phyloP scores from a whole-genome alignment of 2,113 vertebrate species.

The Austrofundulus limnaeus region DNA sequence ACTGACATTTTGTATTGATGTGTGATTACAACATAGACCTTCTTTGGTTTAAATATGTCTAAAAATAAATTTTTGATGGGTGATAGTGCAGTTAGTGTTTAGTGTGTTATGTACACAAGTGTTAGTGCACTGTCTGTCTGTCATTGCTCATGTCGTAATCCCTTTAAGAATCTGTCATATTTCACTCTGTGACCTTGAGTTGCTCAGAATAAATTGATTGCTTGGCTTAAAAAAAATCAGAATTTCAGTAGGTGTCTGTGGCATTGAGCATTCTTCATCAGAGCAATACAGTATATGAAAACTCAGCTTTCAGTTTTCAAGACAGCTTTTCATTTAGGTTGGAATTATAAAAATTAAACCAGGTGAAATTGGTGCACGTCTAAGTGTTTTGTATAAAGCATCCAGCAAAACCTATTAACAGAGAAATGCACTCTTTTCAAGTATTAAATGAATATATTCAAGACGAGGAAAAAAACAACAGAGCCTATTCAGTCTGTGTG shows the following conservation, averaged over 20 bases:
- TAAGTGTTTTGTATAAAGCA: constrained; percentile 42
- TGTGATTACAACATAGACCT: too few species aligned
- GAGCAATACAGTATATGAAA: constrained; percentile 5
- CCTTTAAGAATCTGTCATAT: constrained; percentile 32
- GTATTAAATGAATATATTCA: constrained; percentile 31
- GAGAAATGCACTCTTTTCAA: constrained; percentile 41
- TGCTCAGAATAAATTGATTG: constrained; percentile 37
- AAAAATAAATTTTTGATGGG: background rate
- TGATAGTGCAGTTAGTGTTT: constrained; percentile 3
- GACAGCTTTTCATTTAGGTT: constrained; percentile 26
- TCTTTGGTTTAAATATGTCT: background rate
- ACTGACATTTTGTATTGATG: too few species aligned
- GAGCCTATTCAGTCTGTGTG: constrained; percentile 34
- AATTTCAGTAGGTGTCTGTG: constrained; percentile 25
- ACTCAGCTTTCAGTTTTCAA: constrained; percentile 8
- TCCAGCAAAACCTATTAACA: constrained; percentile 34
- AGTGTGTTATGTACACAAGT: constrained; percentile 1
- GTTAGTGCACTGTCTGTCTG: constrained; percentile 26
- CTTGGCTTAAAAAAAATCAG: constrained; percentile 16
- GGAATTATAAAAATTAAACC: constrained; percentile 23
- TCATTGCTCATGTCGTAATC: constrained; percentile 28
- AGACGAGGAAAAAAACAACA: constrained; percentile 33
- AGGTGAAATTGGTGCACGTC: constrained; percentile 15
- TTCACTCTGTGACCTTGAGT: constrained; percentile 43
- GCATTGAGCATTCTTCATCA: constrained; percentile 2